phyloP scores from a whole-genome alignment of 2,888 invertebrate genomes.

The Invenusta paracnida region DNA sequence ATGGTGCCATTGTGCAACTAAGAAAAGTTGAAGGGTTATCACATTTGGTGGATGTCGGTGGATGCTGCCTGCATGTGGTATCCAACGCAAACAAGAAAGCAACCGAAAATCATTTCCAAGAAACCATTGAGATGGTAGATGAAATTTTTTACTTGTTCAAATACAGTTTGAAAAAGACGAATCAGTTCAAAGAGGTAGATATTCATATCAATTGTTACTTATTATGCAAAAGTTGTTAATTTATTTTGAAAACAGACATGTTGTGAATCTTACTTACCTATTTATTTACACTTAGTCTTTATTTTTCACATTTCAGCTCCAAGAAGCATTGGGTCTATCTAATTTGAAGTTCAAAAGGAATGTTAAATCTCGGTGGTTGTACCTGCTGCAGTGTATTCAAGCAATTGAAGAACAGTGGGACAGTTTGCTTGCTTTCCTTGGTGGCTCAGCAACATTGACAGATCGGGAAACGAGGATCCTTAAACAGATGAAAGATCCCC shows the following conservation, averaged over 20 bases:
- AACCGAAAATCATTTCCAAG: background rate
- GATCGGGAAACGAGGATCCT: background rate
- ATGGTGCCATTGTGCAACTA: background rate
- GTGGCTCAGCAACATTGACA: background rate
- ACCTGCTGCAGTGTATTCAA: background rate
- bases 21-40: background rate
- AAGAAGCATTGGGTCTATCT: background rate
- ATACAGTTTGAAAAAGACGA: background rate
- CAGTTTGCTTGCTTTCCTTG: background rate
- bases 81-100: constrained; percentile 26
- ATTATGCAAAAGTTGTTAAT: background rate
- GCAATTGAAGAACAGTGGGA: background rate
- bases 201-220: background rate
- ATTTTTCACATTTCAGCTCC: background rate
- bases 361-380: constrained; percentile 1
- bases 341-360: constrained; percentile 7
- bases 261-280: background rate
- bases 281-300: background rate
- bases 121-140: background rate
- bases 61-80: constrained; percentile 32
- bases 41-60: constrained; percentile 32
- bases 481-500: background rate
- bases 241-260: background rate
- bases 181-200: background rate
- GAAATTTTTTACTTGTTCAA: constrained; percentile 1